Base-by-base conservation (phyloP, 1,140 invertebrate genomes). In the Ganaspis sp. region DNA sequence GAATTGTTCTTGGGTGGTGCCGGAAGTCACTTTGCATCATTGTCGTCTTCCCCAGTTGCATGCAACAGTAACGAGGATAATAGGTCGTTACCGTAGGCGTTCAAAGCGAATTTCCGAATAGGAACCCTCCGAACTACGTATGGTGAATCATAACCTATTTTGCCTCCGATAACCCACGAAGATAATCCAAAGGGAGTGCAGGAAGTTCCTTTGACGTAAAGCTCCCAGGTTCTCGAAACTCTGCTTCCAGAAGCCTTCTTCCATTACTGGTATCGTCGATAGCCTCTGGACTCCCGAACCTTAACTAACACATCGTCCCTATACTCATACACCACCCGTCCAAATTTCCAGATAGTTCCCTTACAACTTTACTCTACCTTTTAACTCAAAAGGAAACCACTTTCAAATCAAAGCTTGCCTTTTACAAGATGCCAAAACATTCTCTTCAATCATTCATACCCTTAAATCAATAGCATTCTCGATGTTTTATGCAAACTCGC, bases 181-280 rank as follows among this genome's bases (percentile, higher is more conserved):
- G 73, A 81, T 73, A 80, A 80, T 80, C 79, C 75, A 34, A 54
- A 69, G 54, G 26, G n/a, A 77, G 72, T 73, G 42, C 76, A 77
- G 64, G 58, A 77, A 73, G 49, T 73, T 64, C 37, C 76, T 73
- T 73, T 77, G 76, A 77, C 53, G 58, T 72, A 29, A 73, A 64
- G 11, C 69, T 70, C 9, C 40, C 21, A 49, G 38, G 26, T 70
- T 29, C 64, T 64, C 58, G 58, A n/a, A 64, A 64, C 21, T 58
- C 53, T 58, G 21, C 23, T 64, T 64, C 12, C 58, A 64, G 58
- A 64, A 64, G 58, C 58, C 58, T 64, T 64, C 58, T 64, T 29
- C 58, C 58, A 64, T 34, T 64, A 64, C 26, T 45, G 15, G 15
- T 58, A 29, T 58, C 54, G 54, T 26, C 21, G 54, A 58, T 58